Evolutionary conservation across 2,797 vertebrate genomes (phyloP).

Genomic region (Coendou prehensilis): DNA sequence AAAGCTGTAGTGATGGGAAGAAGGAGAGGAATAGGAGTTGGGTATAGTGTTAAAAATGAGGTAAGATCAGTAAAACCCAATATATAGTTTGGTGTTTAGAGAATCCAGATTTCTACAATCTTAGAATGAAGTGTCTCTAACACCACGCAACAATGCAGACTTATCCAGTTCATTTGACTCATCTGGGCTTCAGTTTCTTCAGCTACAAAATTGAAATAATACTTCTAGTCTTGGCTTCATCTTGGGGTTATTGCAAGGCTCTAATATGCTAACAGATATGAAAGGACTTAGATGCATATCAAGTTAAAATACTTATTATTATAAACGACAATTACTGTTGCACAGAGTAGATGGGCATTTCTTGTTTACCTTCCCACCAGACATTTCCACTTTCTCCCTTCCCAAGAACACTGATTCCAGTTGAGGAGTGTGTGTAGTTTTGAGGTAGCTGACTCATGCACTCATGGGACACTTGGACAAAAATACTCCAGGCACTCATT

Average conservation of each 20-base stretch:
- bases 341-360: not conserved
- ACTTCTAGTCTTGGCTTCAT: constrained; percentile 9
- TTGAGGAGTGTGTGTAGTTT: not conserved
- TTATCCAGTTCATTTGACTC: constrained; percentile 24
- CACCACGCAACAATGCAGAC: not conserved
- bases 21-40: not conserved
- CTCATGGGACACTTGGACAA: not conserved
- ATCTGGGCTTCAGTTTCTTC: constrained; percentile 3
- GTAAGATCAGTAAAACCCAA: not conserved
- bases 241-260: not conserved
- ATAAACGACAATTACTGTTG: not conserved
- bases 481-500: constrained; percentile 27
- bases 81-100: not conserved
- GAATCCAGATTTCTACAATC: constrained; percentile 35
- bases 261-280: not conserved
- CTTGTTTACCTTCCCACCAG: not conserved
- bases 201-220: not conserved
- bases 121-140: not conserved
- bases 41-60: constrained; percentile 11
- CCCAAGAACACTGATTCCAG: constrained; percentile 15
- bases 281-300: constrained; percentile 52
- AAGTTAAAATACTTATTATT: constrained; percentile 31
- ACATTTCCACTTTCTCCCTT: constrained; percentile 47
- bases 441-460: not conserved
- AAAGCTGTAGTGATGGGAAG: not conserved